Percentiles rank a stretch among this genome's conserved stretches.
Conservation (phyloP, 2,113 vertebrate genomes). For the Myotis brandtii region DNA sequence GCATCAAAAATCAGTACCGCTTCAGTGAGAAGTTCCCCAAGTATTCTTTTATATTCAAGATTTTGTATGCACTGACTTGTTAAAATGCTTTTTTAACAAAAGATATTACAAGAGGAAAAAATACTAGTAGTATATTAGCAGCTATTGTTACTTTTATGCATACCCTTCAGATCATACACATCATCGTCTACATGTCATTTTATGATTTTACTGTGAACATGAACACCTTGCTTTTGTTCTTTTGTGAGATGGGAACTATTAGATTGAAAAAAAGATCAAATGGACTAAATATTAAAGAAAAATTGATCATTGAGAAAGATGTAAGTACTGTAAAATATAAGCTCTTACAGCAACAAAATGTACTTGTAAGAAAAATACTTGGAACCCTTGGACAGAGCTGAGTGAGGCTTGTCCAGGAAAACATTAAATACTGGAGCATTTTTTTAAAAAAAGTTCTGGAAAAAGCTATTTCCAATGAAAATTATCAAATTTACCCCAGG, state of each 20-base stretch:
- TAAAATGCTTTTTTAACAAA: neutral
- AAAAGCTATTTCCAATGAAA: constrained; percentile 14
- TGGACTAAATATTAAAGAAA: neutral
- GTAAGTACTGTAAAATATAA: neutral
- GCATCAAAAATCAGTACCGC: neutral
- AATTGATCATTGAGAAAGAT: neutral
- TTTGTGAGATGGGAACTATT: neutral
- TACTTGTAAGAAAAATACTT: constrained; percentile 10
- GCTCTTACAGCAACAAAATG: neutral
- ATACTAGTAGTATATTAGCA: neutral
- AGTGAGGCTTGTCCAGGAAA: constrained; percentile 2
- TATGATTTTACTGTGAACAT: neutral
- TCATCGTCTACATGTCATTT: neutral
- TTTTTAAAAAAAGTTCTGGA: neutral
- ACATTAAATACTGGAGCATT: neutral
- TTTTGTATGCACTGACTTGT: neutral
- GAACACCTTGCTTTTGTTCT: neutral
- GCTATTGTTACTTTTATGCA: neutral
- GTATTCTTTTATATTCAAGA: neutral
- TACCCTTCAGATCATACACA: neutral
- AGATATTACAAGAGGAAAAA: neutral
- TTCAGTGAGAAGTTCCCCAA: neutral
- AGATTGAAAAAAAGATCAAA: neutral
- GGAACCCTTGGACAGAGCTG: neutral
- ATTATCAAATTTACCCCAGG: neutral